These are phyloP conservation scores for Ceratina japonica DNA, from an alignment of 1,140 invertebrate species.

Conservation along the genomic window DNA sequence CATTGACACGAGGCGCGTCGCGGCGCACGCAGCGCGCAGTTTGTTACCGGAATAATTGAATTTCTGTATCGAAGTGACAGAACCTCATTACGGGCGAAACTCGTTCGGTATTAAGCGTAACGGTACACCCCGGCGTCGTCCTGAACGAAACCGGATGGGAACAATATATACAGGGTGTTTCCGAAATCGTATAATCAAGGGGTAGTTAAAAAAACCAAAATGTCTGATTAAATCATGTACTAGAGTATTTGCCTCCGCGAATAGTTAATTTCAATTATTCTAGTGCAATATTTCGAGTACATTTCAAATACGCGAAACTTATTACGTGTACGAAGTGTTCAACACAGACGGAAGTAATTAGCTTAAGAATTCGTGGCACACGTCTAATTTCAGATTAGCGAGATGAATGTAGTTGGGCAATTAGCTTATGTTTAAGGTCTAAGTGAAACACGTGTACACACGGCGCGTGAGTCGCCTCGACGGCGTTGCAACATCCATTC, in stretches of 20 bases:
- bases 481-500: neutral
- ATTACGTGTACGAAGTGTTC: neutral
- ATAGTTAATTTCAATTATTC: too few species aligned
- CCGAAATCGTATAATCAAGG: too few species aligned
- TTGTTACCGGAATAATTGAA: slow-evolving; percentile 29
- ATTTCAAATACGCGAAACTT: neutral
- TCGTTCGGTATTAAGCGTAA: slow-evolving; percentile 8
- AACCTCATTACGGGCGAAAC: slow-evolving; percentile 43
- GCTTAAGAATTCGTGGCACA: neutral
- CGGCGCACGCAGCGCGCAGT: neutral
- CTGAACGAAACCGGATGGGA: neutral
- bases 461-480: too few species aligned
- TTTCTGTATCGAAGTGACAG: slow-evolving; percentile 4
- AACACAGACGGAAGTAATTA: neutral
- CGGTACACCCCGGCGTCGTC: slow-evolving; percentile 3
- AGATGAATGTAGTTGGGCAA: neutral
- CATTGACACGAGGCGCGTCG: neutral
- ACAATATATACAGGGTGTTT: slow-evolving; percentile 1
- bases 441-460: neutral
- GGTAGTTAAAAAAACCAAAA: too few species aligned
- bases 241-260: too few species aligned
- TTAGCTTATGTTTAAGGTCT: slow-evolving; percentile 7
- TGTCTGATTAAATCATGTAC: too few species aligned
- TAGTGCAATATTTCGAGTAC: too few species aligned
- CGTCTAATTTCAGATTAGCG: neutral